phyloP scores from a whole-genome alignment of 2,113 vertebrate species.

The Aphyosemion australe region DNA sequence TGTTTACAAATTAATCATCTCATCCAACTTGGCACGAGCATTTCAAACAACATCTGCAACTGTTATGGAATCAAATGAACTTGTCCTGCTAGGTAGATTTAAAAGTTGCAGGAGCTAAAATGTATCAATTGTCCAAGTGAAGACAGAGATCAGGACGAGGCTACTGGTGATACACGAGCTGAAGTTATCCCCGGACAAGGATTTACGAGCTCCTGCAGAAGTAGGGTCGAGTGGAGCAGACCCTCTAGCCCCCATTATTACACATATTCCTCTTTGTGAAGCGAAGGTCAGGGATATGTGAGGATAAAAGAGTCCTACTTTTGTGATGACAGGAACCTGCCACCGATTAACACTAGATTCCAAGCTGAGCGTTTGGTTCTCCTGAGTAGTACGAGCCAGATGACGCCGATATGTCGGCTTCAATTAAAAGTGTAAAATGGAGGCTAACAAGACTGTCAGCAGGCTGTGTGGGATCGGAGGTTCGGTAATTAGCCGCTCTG shows the following conservation, averaged over 20 bases:
- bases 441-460: constrained; percentile 65
- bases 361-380: too few species aligned
- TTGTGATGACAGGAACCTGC: neutral
- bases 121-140: constrained; percentile 10
- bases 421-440: constrained; percentile 67
- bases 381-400: constrained; percentile 43
- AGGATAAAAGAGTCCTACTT: constrained; percentile 23
- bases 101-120: neutral
- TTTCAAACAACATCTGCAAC: neutral
- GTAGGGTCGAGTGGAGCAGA: constrained; percentile 5
- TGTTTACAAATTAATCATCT: constrained; percentile 5
- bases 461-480: constrained; percentile 44
- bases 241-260: constrained; percentile 29
- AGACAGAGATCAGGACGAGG: constrained; percentile 26
- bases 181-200: constrained; percentile 37
- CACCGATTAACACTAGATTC: too few species aligned
- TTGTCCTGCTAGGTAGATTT: too few species aligned
- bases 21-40: neutral
- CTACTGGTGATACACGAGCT: constrained; percentile 30
- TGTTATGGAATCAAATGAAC: neutral
- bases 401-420: constrained; percentile 59
- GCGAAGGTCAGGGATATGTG: constrained; percentile 33
- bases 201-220: constrained; percentile 41
- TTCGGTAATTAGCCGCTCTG: constrained; percentile 65
- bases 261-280: constrained; percentile 21